A percentile compares a stretch with the other conserved stretches of the same genome.
Evolutionary conservation across 2,888 invertebrate genomes (phyloP).

Genomic region (Heliconius ismenius): DNA sequence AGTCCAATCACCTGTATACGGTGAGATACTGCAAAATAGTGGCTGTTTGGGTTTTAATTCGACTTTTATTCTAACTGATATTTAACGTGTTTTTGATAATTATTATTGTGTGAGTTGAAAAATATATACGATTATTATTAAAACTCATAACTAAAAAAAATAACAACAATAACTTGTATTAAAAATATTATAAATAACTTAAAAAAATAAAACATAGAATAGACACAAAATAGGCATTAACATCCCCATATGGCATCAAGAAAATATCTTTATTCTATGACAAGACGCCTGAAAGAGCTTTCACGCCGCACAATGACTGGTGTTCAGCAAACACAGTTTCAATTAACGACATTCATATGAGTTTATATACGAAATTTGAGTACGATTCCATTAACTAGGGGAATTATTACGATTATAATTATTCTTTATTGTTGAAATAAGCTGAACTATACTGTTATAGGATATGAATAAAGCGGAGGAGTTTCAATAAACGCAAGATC

Average conservation of each 20-base stretch:
- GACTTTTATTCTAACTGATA: no score
- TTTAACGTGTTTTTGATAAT: no score
- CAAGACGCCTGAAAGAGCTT: slow-evolving; percentile 58
- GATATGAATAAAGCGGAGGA: no score
- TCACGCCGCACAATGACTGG: slow-evolving; percentile 70
- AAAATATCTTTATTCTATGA: slow-evolving; percentile 43
- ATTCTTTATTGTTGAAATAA: neutral
- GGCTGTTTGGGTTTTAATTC: no score
- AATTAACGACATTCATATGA: slow-evolving; percentile 67
- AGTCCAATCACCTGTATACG: no score
- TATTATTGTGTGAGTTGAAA: no score
- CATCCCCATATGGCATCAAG: neutral
- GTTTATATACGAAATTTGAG: slow-evolving; percentile 43
- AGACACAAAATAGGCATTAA: slow-evolving; percentile 4
- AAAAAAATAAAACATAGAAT: neutral
- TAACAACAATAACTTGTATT: no score
- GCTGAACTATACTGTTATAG: neutral
- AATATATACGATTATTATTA: no score
- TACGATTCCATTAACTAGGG: slow-evolving; percentile 26
- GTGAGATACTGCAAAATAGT: no score
- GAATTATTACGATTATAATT: slow-evolving; percentile 14
- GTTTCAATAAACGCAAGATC: no score
- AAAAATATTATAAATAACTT: no score
- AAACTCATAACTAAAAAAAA: no score
- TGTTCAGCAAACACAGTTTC: slow-evolving; percentile 76